Conservation (phyloP, 2,888 invertebrate genomes). For the Eucera pruinosa region DNA sequence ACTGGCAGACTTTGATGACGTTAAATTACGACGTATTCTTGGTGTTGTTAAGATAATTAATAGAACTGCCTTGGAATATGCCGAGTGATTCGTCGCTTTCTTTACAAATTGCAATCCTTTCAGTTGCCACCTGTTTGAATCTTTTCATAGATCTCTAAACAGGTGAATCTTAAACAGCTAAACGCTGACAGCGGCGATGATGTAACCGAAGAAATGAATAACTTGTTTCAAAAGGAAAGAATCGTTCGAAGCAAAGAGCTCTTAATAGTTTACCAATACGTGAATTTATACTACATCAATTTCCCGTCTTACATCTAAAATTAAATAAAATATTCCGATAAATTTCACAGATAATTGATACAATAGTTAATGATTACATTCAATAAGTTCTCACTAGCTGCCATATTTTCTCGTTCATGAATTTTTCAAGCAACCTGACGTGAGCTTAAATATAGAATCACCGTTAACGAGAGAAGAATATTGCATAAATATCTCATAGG, state of each 20-base stretch:
- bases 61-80: not conserved
- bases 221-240: not conserved
- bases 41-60: slow-evolving; percentile 11
- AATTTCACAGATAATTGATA: not conserved
- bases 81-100: slow-evolving; percentile 25
- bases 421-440: not conserved
- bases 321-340: not conserved
- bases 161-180: not conserved
- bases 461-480: slow-evolving; percentile 16
- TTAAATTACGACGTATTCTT: slow-evolving; percentile 14
- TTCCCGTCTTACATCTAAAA: not conserved
- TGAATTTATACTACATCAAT: not conserved
- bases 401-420: slow-evolving; percentile 1
- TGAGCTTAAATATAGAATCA: not conserved
- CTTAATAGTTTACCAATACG: not conserved
- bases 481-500: slow-evolving; percentile 32
- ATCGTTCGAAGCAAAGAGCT: not conserved
- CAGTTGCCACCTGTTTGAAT: slow-evolving; percentile 10
- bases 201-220: not conserved
- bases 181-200: slow-evolving; percentile 5
- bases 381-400: not conserved
- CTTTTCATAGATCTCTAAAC: slow-evolving; percentile 8
- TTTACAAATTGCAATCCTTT: slow-evolving; percentile 21
- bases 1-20: not conserved
- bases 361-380: not conserved